These are phyloP conservation scores for Burhinus oedicnemus DNA, from an alignment of 2,113 vertebrate genomes.

Conservation along the genomic window DNA sequence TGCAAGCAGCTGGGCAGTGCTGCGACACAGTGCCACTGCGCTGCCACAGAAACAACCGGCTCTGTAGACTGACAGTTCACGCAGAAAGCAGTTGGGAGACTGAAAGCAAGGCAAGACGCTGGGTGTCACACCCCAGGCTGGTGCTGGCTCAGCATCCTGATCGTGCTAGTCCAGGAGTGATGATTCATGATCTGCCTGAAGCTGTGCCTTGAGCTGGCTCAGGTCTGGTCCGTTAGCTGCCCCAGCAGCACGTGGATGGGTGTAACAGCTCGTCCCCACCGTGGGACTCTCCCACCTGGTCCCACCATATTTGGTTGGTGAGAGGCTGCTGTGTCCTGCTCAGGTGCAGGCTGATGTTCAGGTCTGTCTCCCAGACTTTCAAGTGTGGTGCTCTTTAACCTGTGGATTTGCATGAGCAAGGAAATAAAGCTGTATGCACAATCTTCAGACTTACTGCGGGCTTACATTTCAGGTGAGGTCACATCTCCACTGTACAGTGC, in stretches of 20 bases:
- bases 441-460: not conserved
- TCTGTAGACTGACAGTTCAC: not conserved
- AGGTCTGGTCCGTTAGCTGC: not conserved
- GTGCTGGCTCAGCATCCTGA: not conserved
- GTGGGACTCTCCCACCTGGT: not conserved
- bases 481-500: not conserved
- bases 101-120: not conserved
- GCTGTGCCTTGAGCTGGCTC: not conserved
- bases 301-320: accelerated
- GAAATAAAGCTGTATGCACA: not conserved
- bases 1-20: not conserved
- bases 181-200: not conserved
- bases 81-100: not conserved
- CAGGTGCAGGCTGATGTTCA: not conserved
- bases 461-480: not conserved
- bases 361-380: not conserved
- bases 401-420: not conserved
- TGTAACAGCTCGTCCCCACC: not conserved
- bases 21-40: not conserved
- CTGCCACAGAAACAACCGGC: not conserved
- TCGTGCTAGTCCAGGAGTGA: not conserved
- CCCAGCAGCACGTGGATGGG: not conserved
- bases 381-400: not conserved
- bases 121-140: not conserved
- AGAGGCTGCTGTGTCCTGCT: not conserved